These are phyloP conservation scores for Xylota sylvarum DNA, from an alignment of 2,888 invertebrate genomes.

Conservation along the genomic window DNA sequence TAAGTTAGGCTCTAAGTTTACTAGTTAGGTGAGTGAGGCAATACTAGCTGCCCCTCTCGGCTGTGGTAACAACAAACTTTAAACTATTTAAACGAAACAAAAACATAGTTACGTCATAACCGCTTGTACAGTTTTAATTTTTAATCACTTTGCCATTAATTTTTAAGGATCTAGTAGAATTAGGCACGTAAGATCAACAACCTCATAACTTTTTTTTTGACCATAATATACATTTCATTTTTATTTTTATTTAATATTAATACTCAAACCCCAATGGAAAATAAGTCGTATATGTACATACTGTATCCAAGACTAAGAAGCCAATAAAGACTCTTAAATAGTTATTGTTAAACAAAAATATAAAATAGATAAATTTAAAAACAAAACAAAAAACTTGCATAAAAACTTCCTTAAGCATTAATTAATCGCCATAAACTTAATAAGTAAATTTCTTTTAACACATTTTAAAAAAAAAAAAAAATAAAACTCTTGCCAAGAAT, in stretches of 20 bases:
- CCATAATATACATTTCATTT: slow-evolving; percentile 54
- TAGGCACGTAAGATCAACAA: slow-evolving; percentile 61
- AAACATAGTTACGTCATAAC: slow-evolving; percentile 48
- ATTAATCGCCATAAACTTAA: slow-evolving; percentile 70
- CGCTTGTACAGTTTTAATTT: slow-evolving; percentile 68
- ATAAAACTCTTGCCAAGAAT: slow-evolving; percentile 69
- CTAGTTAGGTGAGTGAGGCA: slow-evolving; percentile 77
- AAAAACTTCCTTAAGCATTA: slow-evolving; percentile 28
- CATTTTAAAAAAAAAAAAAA: too few species aligned
- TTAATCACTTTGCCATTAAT: slow-evolving; percentile 76
- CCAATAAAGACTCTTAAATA: slow-evolving; percentile 84
- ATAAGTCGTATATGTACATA: slow-evolving; percentile 72
- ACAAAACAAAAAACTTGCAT: background rate
- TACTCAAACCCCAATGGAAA: slow-evolving; percentile 57
- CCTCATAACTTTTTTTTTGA: slow-evolving; percentile 59
- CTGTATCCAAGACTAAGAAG: slow-evolving; percentile 82
- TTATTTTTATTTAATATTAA: slow-evolving; percentile 53
- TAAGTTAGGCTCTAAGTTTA: slow-evolving; percentile 60
- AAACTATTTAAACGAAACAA: slow-evolving; percentile 60
- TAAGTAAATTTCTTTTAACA: slow-evolving; percentile 20
- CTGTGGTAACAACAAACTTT: slow-evolving; percentile 79
- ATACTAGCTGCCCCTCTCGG: slow-evolving; percentile 78
- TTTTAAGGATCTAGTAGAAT: slow-evolving; percentile 78
- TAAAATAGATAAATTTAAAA: slow-evolving; percentile 44
- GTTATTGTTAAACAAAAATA: slow-evolving; percentile 25